A percentile compares a stretch with the other conserved stretches of the same genome.
Evolutionary conservation across 2,888 invertebrate genomes (phyloP).

Genomic region (Apodemia mormo): DNA sequence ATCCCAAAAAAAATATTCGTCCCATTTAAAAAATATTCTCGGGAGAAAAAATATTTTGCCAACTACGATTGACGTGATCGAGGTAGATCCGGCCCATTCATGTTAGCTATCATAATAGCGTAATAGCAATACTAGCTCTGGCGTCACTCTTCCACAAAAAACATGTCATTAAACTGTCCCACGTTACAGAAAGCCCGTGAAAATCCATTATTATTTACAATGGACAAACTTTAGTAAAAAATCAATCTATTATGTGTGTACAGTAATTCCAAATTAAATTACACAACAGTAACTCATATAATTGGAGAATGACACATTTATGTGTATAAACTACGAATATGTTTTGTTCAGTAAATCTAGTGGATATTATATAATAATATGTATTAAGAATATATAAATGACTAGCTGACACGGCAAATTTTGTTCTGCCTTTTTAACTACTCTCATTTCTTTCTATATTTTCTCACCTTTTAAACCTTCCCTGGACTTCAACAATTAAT

Average conservation of each 20-base stretch:
- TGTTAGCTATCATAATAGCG: not conserved
- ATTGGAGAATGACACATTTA: not conserved
- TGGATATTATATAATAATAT: too few species aligned
- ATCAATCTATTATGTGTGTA: not conserved
- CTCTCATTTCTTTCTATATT: too few species aligned
- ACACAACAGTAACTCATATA: not conserved
- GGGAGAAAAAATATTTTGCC: not conserved
- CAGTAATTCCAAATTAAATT: not conserved
- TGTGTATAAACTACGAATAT: too few species aligned
- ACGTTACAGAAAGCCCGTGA: not conserved
- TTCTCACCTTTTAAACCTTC: too few species aligned
- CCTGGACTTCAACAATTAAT: too few species aligned
- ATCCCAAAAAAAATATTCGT: too few species aligned
- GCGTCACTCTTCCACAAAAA: not conserved
- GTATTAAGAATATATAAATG: too few species aligned
- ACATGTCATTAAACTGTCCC: conserved; percentile 23
- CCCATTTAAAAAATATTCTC: too few species aligned
- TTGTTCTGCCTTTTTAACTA: too few species aligned
- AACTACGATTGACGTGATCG: conserved; percentile 20
- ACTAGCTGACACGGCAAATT: too few species aligned
- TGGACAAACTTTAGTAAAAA: conserved; percentile 9
- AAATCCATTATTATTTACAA: conserved; percentile 4
- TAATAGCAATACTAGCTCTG: not conserved
- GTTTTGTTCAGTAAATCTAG: too few species aligned
- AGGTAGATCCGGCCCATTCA: not conserved